Evolutionary conservation across 2,797 vertebrate species (phyloP).

Genomic region (Numenius phaeopus): DNA sequence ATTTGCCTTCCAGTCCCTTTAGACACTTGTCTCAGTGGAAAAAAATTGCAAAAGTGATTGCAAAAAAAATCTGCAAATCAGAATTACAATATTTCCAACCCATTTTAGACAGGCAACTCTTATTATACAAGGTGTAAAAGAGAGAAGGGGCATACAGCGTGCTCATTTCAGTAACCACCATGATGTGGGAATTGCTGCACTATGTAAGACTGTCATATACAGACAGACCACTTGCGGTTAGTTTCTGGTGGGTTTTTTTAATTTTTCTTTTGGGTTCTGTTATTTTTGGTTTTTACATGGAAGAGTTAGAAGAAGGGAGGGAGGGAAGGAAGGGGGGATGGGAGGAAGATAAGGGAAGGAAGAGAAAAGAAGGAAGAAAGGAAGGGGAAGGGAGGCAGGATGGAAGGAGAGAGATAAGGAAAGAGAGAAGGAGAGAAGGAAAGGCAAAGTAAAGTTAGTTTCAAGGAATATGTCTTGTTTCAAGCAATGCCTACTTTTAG

Average conservation of each 20-base stretch:
- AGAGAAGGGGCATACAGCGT: neutral
- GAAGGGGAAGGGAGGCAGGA: neutral
- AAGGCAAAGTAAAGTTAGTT: neutral
- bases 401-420: neutral
- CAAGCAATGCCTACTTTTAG: conserved; percentile 10
- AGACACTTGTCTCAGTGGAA: neutral
- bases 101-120: neutral
- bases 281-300: neutral
- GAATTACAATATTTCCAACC: neutral
- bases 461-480: neutral
- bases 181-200: neutral
- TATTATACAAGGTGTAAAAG: neutral
- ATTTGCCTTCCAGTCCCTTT: neutral
- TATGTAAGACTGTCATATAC: neutral
- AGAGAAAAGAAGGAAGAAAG: neutral
- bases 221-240: neutral
- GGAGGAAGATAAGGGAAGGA: neutral
- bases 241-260: fast-evolving
- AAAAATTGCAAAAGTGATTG: neutral
- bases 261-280: neutral
- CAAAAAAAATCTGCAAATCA: neutral
- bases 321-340: fast-evolving
- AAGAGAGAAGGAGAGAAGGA: neutral
- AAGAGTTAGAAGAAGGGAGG: neutral
- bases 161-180: neutral